Evolutionary conservation across 2,113 vertebrate genomes (phyloP).

Genomic region (Limnothrissa miodon): DNA sequence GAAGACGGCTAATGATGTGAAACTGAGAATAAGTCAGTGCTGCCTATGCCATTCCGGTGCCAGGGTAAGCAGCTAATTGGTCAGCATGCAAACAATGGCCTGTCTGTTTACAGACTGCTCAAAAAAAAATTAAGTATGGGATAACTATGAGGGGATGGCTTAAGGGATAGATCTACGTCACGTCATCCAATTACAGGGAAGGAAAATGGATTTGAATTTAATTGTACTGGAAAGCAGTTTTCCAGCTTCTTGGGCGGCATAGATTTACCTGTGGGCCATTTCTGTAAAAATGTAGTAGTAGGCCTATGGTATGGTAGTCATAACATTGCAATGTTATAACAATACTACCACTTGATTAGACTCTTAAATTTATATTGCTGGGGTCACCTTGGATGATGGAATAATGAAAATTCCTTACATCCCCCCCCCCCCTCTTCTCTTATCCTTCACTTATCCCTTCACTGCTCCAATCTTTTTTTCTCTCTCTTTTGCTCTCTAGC

Average conservation of each 20-base stretch:
- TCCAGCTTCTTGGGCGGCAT: background rate
- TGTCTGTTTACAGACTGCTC: background rate
- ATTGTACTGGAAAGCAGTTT: background rate
- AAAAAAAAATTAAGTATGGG: background rate
- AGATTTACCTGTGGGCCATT: background rate
- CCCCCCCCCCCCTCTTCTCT: background rate
- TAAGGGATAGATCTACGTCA: background rate
- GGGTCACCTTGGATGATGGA: background rate
- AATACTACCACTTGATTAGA: background rate
- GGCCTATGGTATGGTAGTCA: no score
- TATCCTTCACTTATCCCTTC: background rate
- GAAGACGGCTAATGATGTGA: conserved; percentile 60
- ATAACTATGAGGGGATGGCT: background rate
- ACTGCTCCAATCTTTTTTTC: background rate
- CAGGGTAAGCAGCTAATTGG: conserved; percentile 41
- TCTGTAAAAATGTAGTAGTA: background rate
- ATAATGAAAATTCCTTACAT: background rate
- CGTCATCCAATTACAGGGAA: background rate
- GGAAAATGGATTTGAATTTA: background rate
- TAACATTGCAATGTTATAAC: background rate
- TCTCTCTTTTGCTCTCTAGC: background rate
- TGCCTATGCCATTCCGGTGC: conserved; percentile 39
- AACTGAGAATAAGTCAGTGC: conserved; percentile 50
- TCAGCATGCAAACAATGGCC: conserved; percentile 42
- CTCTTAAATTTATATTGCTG: background rate